These are phyloP conservation scores for Origma solitaria DNA, from an alignment of 2,113 vertebrate species.

Conservation along the genomic window DNA sequence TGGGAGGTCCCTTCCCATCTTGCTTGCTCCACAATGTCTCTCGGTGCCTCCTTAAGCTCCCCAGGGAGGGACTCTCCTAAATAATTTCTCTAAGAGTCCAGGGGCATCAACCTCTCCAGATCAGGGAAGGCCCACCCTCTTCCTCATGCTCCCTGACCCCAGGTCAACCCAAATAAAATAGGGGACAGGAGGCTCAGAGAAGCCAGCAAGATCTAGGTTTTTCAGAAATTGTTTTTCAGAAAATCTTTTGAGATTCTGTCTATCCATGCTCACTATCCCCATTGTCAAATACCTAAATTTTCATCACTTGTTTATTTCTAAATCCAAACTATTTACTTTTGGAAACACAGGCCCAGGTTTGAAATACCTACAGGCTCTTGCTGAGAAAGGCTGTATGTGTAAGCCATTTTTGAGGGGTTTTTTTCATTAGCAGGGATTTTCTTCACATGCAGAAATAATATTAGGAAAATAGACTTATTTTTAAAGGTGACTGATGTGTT, in stretches of 20 bases:
- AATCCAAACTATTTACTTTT: not conserved
- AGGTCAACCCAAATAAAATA: not conserved
- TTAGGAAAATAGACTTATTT: not conserved
- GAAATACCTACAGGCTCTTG: not conserved
- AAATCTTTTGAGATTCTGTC: not conserved
- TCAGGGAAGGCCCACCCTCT: not conserved
- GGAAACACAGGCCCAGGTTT: not conserved
- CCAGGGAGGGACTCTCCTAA: not conserved
- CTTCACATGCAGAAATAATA: not conserved
- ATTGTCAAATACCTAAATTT: not conserved
- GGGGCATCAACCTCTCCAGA: not conserved
- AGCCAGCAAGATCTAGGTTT: not conserved
- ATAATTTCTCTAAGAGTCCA: not conserved
- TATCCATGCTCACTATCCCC: not conserved
- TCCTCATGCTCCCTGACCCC: not conserved
- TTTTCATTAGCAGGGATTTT: not conserved
- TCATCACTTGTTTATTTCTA: not conserved
- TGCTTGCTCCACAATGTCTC: not conserved
- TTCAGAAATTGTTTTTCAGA: not conserved
- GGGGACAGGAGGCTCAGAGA: not conserved
- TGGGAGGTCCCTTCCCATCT: not conserved
- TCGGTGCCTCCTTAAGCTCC: not conserved
- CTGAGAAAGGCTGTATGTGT: not conserved
- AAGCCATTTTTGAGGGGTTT: not conserved
- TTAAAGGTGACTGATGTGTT: not conserved